Conservation (phyloP, 2,797 vertebrate species). For the Syngnathus acus region DNA sequence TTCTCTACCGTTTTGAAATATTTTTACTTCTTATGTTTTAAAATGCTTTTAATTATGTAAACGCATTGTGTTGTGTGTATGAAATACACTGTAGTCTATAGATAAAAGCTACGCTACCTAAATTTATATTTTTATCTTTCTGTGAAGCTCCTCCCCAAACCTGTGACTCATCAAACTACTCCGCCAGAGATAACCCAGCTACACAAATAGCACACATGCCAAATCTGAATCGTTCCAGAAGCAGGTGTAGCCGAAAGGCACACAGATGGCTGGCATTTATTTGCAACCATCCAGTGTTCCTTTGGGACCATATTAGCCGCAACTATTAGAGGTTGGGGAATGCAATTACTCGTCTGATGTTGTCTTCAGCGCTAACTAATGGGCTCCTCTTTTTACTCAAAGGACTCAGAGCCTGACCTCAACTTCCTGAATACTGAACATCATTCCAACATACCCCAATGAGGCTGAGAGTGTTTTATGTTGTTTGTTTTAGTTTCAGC, state of each 20-base stretch:
- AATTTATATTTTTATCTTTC: neutral
- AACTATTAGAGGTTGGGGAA: slow-evolving; percentile 20
- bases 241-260: slow-evolving; percentile 13
- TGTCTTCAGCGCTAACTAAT: slow-evolving; percentile 10
- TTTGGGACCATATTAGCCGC: slow-evolving; percentile 14
- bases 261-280: slow-evolving; percentile 36
- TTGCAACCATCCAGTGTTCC: slow-evolving; percentile 14
- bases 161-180: slow-evolving; percentile 10
- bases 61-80: too few relatives aligned
- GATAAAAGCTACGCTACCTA: neutral
- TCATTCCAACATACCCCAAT: slow-evolving; percentile 20
- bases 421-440: slow-evolving; percentile 21
- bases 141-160: neutral
- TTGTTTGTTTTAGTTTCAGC: slow-evolving; percentile 24
- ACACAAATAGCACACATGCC: neutral
- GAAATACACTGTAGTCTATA: neutral
- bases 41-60: too few relatives aligned
- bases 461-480: slow-evolving; percentile 18
- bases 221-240: slow-evolving; percentile 1
- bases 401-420: slow-evolving; percentile 21
- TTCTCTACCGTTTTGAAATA: too few relatives aligned
- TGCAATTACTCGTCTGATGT: slow-evolving; percentile 24
- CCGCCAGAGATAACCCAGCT: neutral
- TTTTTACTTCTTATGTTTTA: too few relatives aligned
- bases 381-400: slow-evolving; percentile 15